Percentiles rank a stretch among this genome's conserved stretches.
These are phyloP conservation scores for Spisula subtruncata DNA, from an alignment of 2,888 invertebrate species.

Conservation along the genomic window DNA sequence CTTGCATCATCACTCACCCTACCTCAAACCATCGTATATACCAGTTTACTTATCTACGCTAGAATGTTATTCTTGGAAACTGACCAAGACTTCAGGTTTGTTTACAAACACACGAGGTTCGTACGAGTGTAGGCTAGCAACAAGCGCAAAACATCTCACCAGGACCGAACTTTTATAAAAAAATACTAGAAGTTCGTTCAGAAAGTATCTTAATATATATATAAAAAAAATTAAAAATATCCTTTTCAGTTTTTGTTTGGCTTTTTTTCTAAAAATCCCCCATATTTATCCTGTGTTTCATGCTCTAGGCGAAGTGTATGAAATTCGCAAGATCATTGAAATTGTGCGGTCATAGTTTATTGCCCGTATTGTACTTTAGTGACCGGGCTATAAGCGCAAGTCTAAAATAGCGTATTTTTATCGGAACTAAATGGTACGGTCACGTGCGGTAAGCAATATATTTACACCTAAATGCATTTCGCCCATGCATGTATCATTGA, in stretches of 20 bases:
- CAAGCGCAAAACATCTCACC: neutral
- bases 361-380: neutral
- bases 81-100: neutral
- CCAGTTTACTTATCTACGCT: neutral
- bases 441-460: neutral
- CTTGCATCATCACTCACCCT: constrained; percentile 39
- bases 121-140: neutral
- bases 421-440: neutral
- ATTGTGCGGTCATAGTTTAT: neutral
- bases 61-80: neutral
- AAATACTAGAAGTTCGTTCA: neutral
- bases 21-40: neutral
- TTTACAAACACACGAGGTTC: neutral
- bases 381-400: neutral
- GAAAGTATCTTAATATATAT: neutral
- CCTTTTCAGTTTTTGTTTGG: neutral
- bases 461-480: neutral
- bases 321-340: neutral
- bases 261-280: neutral
- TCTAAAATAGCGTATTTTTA: neutral
- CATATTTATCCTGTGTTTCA: neutral
- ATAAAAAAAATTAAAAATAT: too few species aligned
- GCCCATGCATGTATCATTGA: neutral
- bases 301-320: neutral
- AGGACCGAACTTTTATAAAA: neutral